Evolutionary conservation across 2,113 vertebrate species (phyloP), one percentile per base, ranked within the genome.

Genomic region (Periophthalmus modestus): DNA sequence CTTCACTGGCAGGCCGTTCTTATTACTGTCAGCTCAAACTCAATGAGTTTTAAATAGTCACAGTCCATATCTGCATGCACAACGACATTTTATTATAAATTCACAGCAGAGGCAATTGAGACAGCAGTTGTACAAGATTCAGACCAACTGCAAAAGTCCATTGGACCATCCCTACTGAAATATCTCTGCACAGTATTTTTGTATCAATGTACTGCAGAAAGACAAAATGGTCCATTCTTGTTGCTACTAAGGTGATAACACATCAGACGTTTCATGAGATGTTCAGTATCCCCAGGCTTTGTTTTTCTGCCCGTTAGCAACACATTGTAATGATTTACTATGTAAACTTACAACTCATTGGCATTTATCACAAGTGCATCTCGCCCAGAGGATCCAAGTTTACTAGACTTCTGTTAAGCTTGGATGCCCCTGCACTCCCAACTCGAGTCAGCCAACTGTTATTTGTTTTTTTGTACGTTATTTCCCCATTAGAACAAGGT

Each of bases 71-170:
- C 19, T 19, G 73, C 84, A 81, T 86, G 78, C 78, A 79, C 75
- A 78, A 54, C 23, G 57, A 74, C 63, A 47, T 33, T 86, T 86
- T 77, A 82, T 78, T 87, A 62, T 23, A 77, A 77, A 75, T 69
- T 77, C 79, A 78, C 71, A 82, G 23, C 61, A 75, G 69, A 80
- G 79, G 52, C 63, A 82, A 50, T 77, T 47, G 66, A 81, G 65
- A 70, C 65, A 80, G 69, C 47, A 70, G 63, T 65, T 69, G 71
- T 36, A 66, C 57, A 66, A 21, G 55, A 50, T 4, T 11, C 15
- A 72, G 36, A 77, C 10, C n/a, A 46, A 18, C 28, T 68, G 21
- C 23, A 59, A 28, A 12, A 23, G 34, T 23, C 23, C n/a, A 57
- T 4, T 21, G 18, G n/a, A 24, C 58, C 14, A 61, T 33, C 24